Base-by-base conservation (phyloP, 92 coral and sea anemone species). In the Nematostella vectensis region DNA sequence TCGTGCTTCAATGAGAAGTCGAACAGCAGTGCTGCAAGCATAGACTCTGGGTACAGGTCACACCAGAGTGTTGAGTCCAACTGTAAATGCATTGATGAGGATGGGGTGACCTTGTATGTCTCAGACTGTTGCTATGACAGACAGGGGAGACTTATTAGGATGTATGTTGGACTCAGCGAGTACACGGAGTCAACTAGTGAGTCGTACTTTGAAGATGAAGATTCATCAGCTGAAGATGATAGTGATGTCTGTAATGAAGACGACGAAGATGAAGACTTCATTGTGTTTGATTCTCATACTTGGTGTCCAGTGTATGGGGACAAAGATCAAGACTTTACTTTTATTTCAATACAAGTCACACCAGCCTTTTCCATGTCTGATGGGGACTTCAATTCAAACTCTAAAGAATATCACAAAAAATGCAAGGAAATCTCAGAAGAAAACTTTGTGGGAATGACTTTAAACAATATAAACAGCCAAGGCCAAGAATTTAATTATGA, bases 21-120 rank as follows among this genome's bases (percentile, higher is more conserved):
- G 11, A 48, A 54, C 16, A 65, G 62, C 42, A 53, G 71, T 31
- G 71, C 54, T 16, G 71, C 54, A 8, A 65, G 71, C 19, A 54
- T 65, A 19, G 71, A 65, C 20, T 65, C 71, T 16, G 71, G 71
- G 0, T 65, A 30, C 20, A 61, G 24, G 12, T 65, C 71, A 1
- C 54, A 53, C 11, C 62, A 43, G 31, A 53, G 52, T 12, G 29
- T 65, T 20, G 58, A 54, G 44, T 36, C 54, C 4, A 31, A 25
- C 1, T 65, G 31, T 19, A 65, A 23, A 9, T 52, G 61, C 21
- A 30, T 65, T 9, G 62, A 65, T 31, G 58, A 37, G 27, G 42
- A 54, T 11, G 71, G 62, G 6, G 44, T 65, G 0, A 65, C 52
- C 11, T 28, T 65, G 18, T 53, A 15, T 43, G 59, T 65, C 10